These are phyloP conservation scores for Macropus fuliginosus DNA, from an alignment of 2,797 vertebrate genomes.

Conservation along the genomic window DNA sequence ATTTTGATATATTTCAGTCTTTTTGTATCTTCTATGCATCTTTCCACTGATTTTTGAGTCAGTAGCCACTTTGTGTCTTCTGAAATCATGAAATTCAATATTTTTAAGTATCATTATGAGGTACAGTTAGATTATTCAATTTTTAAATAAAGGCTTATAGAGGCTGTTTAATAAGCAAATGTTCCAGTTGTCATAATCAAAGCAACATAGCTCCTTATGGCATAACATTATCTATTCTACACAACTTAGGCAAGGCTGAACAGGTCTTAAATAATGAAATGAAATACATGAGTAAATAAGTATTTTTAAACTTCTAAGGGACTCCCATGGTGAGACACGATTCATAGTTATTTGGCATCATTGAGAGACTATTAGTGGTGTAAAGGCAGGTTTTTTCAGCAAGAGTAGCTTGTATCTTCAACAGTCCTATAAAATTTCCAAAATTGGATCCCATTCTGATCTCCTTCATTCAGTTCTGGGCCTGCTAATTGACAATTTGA, in stretches of 20 bases:
- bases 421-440: neutral
- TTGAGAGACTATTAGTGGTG: neutral
- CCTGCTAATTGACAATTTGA: neutral
- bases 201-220: neutral
- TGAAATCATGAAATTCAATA: neutral
- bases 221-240: neutral
- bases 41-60: neutral
- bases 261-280: neutral
- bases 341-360: neutral
- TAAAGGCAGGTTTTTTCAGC: neutral
- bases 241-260: neutral
- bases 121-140: neutral
- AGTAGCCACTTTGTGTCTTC: neutral
- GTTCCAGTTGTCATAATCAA: neutral
- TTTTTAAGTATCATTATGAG: neutral
- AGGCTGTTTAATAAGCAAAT: neutral
- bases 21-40: neutral
- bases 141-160: neutral
- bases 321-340: neutral
- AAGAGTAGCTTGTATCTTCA: neutral
- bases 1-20: neutral
- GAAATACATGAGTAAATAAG: neutral
- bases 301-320: neutral
- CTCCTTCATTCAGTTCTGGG: neutral
- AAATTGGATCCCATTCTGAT: neutral